Evolutionary conservation across 2,888 invertebrate genomes (phyloP).

Genomic region (Imbricaverruca yamaguchii): DNA sequence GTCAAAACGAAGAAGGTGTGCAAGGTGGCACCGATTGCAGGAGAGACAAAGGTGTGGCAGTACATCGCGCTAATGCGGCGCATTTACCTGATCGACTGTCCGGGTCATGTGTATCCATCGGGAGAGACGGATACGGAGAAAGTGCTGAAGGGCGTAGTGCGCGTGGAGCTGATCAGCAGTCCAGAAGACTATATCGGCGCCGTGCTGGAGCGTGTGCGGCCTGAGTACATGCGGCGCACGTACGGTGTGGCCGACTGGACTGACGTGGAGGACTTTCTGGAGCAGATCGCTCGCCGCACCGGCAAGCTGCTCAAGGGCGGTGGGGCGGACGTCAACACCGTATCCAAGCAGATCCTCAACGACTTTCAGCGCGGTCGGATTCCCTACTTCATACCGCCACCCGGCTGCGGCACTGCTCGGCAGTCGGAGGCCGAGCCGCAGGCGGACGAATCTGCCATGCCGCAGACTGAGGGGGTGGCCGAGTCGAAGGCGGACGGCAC

Average conservation of each 20-base stretch:
- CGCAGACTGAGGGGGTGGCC: not conserved
- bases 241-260: slow-evolving; percentile 74
- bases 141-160: slow-evolving; percentile 92
- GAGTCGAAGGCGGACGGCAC: not conserved
- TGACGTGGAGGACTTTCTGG: slow-evolving; percentile 77
- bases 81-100: slow-evolving; percentile 97
- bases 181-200: slow-evolving; percentile 91
- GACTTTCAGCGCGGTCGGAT: slow-evolving; percentile 98
- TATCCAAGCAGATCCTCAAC: slow-evolving; percentile 90
- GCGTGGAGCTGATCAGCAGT: slow-evolving; percentile 85
- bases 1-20: slow-evolving; percentile 76
- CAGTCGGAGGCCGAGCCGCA: slow-evolving; percentile 37
- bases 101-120: slow-evolving; percentile 95
- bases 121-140: slow-evolving; percentile 72
- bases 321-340: slow-evolving; percentile 85
- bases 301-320: slow-evolving; percentile 93
- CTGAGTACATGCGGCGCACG: slow-evolving; percentile 80
- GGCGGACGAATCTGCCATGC: not conserved
- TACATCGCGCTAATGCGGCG: slow-evolving; percentile 96
- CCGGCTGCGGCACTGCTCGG: slow-evolving; percentile 64
- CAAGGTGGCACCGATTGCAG: slow-evolving; percentile 96
- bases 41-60: slow-evolving; percentile 98
- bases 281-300: slow-evolving; percentile 72
- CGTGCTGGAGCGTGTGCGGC: slow-evolving; percentile 76
- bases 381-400: slow-evolving; percentile 86